Base-by-base conservation (phyloP, 2,797 vertebrate species). In the Caiman crocodilus region DNA sequence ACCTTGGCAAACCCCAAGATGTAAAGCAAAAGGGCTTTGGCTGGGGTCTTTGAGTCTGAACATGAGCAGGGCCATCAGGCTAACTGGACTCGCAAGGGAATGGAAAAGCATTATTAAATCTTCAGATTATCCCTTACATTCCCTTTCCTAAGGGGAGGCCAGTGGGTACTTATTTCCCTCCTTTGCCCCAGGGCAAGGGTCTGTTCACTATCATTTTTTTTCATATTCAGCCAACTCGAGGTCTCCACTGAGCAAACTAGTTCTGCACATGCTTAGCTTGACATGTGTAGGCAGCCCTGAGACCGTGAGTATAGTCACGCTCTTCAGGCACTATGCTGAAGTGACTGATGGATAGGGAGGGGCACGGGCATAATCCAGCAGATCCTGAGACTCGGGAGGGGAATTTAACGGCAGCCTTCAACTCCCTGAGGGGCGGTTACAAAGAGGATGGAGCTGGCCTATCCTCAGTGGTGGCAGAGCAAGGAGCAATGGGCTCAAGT, bases 21-120 rank as follows among this genome's bases (percentile, higher is more conserved):
- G 77, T 74, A 84, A 23, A 84, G 86, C 42, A 18, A 8, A 60
- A 14, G 80, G 84, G 80, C 64, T 91, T 91, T 96, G 94, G 90
- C 93, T 79, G 82, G 20, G 15, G 59, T 32, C 80, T 82, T 2
- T 4, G 84, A 79, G 64, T 25, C 16, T 20, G 86, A 94, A 85
- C 30, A 85, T 84, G 92, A 91, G 93, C 55, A 1, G 76, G 8
- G 1, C 69, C 76, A 60, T 26, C 81, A 74, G 91, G 88, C 88
- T 91, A 20, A 0, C 57, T 95, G 94, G 94, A 23, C 88, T 83
- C 79, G 76, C n/a, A 5, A 78, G 78, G 87, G 14, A 56, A 63
- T 0, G 60, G 76, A 87, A 88, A 67, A 87, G 13, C 8, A 25
- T 81, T 26, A 25, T 81, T 26, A 6, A 6, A 21, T 57, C 28